Evolutionary conservation across 1,140 invertebrate species (phyloP).

Genomic region (Drosophila prosaltans): DNA sequence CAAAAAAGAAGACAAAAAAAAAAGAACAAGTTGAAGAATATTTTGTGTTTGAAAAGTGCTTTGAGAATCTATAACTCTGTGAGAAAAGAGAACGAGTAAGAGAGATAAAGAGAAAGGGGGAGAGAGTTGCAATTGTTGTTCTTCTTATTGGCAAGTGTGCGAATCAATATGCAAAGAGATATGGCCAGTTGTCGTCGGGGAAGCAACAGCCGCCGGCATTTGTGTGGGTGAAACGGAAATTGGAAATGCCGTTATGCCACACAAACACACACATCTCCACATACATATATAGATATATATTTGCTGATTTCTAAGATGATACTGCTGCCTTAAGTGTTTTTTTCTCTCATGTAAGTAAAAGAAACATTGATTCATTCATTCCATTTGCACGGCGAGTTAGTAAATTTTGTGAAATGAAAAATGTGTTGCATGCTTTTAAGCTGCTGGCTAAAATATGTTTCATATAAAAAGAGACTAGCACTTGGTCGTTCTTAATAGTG

Average conservation of each 20-base stretch:
- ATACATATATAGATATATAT: not conserved
- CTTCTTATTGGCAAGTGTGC: conserved; percentile 15
- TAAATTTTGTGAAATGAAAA: conserved; percentile 14
- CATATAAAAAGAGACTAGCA: too few relatives aligned
- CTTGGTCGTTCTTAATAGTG: not conserved
- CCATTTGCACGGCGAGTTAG: not conserved
- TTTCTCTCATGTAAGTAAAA: conserved; percentile 48
- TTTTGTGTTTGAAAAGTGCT: conserved; percentile 20
- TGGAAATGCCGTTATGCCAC: conserved; percentile 45
- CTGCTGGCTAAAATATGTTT: conserved; percentile 45
- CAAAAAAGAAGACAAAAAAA: conserved; percentile 50
- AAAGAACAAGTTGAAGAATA: too few relatives aligned
- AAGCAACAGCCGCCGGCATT: conserved; percentile 74
- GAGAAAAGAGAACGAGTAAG: too few relatives aligned
- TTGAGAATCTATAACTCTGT: not conserved
- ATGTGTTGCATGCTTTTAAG: conserved; percentile 72
- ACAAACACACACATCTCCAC: not conserved
- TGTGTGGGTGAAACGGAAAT: conserved; percentile 58
- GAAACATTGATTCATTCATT: conserved; percentile 10
- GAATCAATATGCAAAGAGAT: conserved; percentile 10
- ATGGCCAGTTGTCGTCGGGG: conserved; percentile 14
- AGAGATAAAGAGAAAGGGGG: not conserved
- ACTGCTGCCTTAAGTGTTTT: conserved; percentile 8
- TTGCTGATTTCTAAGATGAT: not conserved
- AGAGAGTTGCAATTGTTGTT: conserved; percentile 6